phyloP scores from a whole-genome alignment of 2,113 vertebrate species.

The Pterocles gutturalis region DNA sequence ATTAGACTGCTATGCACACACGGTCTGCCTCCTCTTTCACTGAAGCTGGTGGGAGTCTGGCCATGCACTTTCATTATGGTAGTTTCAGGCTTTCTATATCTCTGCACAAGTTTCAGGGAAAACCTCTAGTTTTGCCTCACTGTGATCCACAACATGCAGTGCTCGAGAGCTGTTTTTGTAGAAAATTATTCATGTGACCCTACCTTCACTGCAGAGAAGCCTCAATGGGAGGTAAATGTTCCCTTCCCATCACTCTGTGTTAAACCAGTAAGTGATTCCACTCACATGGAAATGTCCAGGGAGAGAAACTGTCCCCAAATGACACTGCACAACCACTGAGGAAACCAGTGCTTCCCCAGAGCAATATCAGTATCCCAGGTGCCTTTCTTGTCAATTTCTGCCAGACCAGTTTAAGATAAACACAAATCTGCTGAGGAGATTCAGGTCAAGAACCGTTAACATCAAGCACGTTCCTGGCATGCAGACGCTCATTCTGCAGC shows the following conservation, averaged over 20 bases:
- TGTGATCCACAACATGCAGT: accelerated
- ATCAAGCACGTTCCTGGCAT: neutral
- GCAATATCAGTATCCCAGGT: neutral
- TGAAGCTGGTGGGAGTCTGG: neutral
- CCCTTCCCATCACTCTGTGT: neutral
- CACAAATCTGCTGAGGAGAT: neutral
- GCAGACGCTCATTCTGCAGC: neutral
- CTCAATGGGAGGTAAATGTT: neutral
- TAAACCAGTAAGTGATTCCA: neutral
- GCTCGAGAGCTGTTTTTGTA: neutral
- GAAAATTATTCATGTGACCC: neutral
- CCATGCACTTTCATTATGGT: neutral
- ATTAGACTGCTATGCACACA: slow-evolving; percentile 62
- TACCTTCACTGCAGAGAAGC: neutral
- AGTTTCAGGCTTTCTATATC: neutral
- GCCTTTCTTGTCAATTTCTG: neutral
- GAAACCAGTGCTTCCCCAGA: neutral
- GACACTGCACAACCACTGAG: neutral
- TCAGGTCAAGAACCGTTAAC: neutral
- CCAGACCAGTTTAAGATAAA: slow-evolving; percentile 11
- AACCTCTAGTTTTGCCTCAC: neutral
- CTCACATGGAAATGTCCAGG: neutral
- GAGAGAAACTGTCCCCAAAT: neutral
- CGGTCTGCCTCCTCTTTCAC: neutral
- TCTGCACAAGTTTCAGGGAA: neutral